phyloP scores from a whole-genome alignment of 1,140 invertebrate genomes.

The Drosophila guanche region DNA sequence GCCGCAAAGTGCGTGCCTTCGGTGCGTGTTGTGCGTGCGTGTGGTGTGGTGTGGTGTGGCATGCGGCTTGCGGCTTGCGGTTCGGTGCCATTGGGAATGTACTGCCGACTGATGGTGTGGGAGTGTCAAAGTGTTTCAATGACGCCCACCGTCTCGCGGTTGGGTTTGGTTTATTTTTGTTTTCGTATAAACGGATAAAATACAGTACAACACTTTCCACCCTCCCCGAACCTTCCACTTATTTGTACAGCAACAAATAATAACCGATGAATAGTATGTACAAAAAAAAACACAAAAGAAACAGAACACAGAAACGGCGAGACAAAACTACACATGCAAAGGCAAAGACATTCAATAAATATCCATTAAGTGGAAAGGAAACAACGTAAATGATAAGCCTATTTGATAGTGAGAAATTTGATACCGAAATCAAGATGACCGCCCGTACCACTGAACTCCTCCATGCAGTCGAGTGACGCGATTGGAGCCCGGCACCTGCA shows the following conservation, averaged over 20 bases:
- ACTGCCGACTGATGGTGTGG: not conserved
- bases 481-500: conserved; percentile 94
- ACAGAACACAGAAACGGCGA: not conserved
- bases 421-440: conserved; percentile 84
- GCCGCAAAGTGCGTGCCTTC: conserved; percentile 44
- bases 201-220: conserved; percentile 31
- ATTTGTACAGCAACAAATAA: conserved; percentile 24
- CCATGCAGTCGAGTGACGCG: conserved; percentile 96
- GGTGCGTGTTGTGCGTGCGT: conserved; percentile 44
- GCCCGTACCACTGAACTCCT: conserved; percentile 91
- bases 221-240: not conserved
- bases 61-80: too few species aligned
- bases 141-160: too few species aligned
- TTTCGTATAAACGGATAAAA: conserved; percentile 34
- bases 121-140: not conserved
- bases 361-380: conserved; percentile 52
- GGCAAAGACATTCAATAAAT: conserved; percentile 28
- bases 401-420: conserved; percentile 83
- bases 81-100: too few species aligned
- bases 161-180: not conserved
- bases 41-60: conserved; percentile 34
- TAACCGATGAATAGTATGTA: conserved; percentile 6
- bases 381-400: conserved; percentile 68
- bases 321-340: conserved; percentile 11
- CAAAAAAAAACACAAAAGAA: conserved; percentile 23